Conservation (phyloP, 2,797 vertebrate species). For the Oreochromis grahami region DNA sequence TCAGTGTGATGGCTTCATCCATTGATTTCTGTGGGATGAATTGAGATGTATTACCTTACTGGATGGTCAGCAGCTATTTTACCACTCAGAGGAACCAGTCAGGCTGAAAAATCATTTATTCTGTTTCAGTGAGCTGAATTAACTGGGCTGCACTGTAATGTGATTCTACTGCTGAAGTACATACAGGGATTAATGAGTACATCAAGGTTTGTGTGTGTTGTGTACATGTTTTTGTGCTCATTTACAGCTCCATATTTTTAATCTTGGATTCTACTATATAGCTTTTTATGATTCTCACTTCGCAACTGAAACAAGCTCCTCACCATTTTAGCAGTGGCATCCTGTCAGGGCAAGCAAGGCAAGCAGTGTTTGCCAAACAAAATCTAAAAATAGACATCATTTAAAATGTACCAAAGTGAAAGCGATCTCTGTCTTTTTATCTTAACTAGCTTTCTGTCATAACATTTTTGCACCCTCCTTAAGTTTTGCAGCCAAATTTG, state of each 20-base stretch:
- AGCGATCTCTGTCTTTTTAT: accelerated
- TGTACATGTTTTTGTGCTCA: accelerated
- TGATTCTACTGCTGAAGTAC: not conserved
- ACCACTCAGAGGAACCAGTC: not conserved
- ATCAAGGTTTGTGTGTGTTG: not conserved
- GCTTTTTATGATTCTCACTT: not conserved
- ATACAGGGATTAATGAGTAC: not conserved
- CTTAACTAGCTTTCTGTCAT: not conserved
- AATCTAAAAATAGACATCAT: not conserved
- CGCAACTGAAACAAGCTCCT: not conserved
- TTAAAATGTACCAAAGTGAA: not conserved
- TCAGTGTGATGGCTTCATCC: not conserved
- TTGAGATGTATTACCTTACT: not conserved
- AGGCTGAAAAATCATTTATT: not conserved
- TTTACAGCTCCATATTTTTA: not conserved
- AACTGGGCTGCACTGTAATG: not conserved
- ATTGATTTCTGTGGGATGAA: not conserved
- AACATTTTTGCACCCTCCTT: not conserved
- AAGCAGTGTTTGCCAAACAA: not conserved
- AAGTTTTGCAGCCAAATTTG: not conserved
- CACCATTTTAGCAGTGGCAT: not conserved
- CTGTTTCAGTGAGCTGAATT: not conserved
- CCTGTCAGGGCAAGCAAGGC: not conserved
- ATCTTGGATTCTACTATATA: not conserved
- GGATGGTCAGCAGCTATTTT: not conserved